phyloP scores from a whole-genome alignment of 2,888 invertebrate species.

The Palloptera scutellata region DNA sequence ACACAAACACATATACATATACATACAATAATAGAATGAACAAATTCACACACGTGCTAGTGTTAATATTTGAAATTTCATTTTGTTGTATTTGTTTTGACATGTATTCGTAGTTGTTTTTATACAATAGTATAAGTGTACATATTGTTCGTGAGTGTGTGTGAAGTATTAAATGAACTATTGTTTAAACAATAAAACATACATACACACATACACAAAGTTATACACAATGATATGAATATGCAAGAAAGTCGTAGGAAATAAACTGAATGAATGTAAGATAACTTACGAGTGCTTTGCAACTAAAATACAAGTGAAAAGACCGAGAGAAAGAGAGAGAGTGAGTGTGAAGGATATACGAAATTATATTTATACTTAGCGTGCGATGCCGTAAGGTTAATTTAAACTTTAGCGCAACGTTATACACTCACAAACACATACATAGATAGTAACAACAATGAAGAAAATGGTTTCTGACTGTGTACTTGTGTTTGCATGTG shows the following conservation, averaged over 20 bases:
- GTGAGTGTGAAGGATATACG: no score
- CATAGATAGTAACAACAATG: background rate
- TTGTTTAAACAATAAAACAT: constrained; percentile 46
- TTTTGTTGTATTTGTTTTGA: constrained; percentile 17
- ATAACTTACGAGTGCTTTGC: no score
- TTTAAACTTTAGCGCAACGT: background rate
- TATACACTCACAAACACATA: background rate
- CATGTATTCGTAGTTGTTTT: constrained; percentile 14
- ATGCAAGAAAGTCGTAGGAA: no score
- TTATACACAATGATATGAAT: background rate
- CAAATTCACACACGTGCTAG: constrained; percentile 21
- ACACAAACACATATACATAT: constrained; percentile 29
- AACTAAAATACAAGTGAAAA: no score
- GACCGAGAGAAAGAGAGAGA: no score
- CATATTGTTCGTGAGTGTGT: constrained; percentile 1
- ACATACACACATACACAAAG: constrained; percentile 5
- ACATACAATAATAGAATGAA: background rate
- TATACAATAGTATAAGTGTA: background rate
- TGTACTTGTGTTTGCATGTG: background rate
- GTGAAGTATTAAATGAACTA: constrained; percentile 50
- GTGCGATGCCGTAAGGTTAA: background rate
- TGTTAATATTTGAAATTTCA: background rate
- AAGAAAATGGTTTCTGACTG: background rate
- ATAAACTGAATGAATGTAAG: no score
- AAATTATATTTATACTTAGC: background rate